A percentile compares a stretch with the other conserved stretches of the same genome.
phyloP scores from a whole-genome alignment of 2,888 invertebrate genomes.

The Acanthosepion lycidas region DNA sequence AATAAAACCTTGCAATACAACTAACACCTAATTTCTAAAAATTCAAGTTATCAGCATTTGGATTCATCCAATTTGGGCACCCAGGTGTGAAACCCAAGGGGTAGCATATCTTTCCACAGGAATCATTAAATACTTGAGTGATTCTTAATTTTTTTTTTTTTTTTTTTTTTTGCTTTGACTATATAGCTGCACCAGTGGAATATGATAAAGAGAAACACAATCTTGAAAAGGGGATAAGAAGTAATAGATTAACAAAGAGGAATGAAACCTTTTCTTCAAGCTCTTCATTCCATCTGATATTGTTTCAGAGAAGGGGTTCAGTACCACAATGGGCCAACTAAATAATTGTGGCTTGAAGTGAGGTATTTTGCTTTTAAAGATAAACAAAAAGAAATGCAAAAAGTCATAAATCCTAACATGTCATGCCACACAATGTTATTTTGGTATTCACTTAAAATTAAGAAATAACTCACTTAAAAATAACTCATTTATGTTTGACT shows the following conservation, averaged over 20 bases:
- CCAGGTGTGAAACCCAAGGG: not conserved
- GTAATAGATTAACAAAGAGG: not conserved
- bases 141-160: not conserved
- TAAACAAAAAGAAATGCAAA: too few relatives aligned
- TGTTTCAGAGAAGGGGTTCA: not conserved
- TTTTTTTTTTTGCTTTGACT: not conserved
- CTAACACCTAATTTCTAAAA: not conserved
- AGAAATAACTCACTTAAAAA: too few relatives aligned
- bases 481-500: too few relatives aligned
- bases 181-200: not conserved
- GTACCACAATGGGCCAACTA: not conserved
- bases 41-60: not conserved
- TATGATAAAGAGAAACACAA: not conserved
- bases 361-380: too few relatives aligned
- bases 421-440: too few relatives aligned
- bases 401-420: too few relatives aligned
- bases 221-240: not conserved
- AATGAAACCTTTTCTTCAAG: not conserved
- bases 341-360: not conserved
- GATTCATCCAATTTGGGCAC: constrained; percentile 17
- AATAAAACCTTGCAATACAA: not conserved
- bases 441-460: too few relatives aligned
- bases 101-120: not conserved
- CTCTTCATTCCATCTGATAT: not conserved
- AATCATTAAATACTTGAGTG: not conserved